Evolutionary conservation across 2,113 vertebrate genomes (phyloP).

Genomic region (Monopterus albus): DNA sequence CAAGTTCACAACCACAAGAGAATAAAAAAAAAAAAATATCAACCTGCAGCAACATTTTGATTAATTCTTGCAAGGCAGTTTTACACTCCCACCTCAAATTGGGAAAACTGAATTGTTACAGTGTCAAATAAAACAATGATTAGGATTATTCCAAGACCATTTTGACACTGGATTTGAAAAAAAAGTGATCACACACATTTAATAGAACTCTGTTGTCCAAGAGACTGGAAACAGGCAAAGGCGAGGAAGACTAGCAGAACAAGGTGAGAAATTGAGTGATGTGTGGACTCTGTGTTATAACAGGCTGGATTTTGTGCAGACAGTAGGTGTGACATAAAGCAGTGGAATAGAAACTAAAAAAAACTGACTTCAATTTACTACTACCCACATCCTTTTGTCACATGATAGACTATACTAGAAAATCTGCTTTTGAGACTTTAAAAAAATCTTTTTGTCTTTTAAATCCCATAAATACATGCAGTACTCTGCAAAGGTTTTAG

Average conservation of each 20-base stretch:
- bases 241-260: not conserved
- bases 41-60: not conserved
- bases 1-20: not conserved
- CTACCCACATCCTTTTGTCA: not conserved
- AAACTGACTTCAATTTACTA: not conserved
- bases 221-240: not conserved
- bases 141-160: not conserved
- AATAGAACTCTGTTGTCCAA: not conserved
- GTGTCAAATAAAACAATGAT: slow-evolving; percentile 9
- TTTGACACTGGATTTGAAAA: not conserved
- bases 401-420: not conserved
- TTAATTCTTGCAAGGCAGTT: not conserved
- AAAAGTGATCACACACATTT: not conserved
- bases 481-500: too few relatives aligned
- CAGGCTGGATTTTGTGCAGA: slow-evolving; percentile 26
- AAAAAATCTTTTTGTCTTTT: too few relatives aligned
- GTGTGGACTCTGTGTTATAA: slow-evolving; percentile 6
- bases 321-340: too few relatives aligned
- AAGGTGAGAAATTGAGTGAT: slow-evolving; percentile 32
- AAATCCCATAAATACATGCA: too few relatives aligned
- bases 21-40: not conserved
- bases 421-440: too few relatives aligned
- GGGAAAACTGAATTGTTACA: not conserved
- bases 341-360: not conserved
- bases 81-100: not conserved